Evolutionary conservation across 1,140 invertebrate genomes (phyloP).

Genomic region (Hydropsyche tenuis): DNA sequence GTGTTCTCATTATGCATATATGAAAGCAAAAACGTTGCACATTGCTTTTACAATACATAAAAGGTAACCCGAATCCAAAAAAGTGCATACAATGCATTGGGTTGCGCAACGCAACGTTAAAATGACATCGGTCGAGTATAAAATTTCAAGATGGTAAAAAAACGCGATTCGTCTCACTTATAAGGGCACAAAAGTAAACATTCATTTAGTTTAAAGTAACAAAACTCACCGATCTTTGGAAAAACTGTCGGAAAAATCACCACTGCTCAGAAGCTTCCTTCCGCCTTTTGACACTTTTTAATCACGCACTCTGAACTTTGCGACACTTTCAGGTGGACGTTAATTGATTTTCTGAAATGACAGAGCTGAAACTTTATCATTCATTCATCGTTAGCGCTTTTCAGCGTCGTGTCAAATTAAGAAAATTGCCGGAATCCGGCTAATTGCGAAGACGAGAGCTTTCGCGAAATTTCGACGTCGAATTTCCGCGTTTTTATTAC

Average conservation of each 20-base stretch:
- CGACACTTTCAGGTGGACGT: conserved; percentile 9
- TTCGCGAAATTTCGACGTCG: no score
- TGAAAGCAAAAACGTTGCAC: no score
- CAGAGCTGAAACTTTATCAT: neutral
- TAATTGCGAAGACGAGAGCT: neutral
- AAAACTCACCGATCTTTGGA: no score
- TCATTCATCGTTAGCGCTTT: neutral
- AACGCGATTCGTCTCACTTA: neutral
- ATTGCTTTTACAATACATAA: neutral
- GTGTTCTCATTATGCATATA: no score
- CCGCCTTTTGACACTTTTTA: neutral
- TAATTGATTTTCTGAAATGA: neutral
- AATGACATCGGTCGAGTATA: neutral
- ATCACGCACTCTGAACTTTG: neutral
- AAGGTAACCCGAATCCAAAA: conserved; percentile 1
- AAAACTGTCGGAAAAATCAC: no score
- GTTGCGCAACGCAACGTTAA: neutral
- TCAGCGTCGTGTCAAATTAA: no score
- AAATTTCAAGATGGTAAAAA: neutral
- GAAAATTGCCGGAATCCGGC: neutral
- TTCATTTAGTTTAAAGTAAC: no score
- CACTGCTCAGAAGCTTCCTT: neutral
- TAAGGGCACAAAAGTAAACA: neutral
- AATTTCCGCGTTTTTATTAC: no score
- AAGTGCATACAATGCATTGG: neutral